Percentiles rank a stretch among this genome's conserved stretches.
Evolutionary conservation across 30 jellyfish, hydroid and myxozoan genomes (phyloP).

Genomic region (Calvadosia cruxmelitensis): DNA sequence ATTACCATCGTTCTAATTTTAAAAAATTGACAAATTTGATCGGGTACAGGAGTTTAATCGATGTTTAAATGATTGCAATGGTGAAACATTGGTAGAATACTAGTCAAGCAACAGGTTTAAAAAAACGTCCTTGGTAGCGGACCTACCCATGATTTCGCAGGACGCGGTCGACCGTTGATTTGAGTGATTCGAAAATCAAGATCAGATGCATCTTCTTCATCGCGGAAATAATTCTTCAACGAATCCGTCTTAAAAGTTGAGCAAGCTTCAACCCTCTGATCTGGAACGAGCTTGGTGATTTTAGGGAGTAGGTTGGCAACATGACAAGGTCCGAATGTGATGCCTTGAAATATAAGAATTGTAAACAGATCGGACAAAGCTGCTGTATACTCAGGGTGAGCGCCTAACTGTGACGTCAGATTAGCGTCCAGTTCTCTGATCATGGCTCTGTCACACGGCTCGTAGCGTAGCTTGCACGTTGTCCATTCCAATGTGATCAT

Average conservation of each 20-base stretch:
- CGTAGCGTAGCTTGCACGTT: slow-evolving; percentile 33
- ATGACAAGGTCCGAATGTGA: slow-evolving; percentile 48
- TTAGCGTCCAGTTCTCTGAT: slow-evolving; percentile 2
- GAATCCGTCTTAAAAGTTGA: slow-evolving; percentile 40
- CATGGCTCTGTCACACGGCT: slow-evolving; percentile 47
- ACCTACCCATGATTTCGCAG: slow-evolving; percentile 50
- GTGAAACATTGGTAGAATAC: no score
- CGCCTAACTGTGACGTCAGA: slow-evolving; percentile 12
- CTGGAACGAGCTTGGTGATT: slow-evolving; percentile 25
- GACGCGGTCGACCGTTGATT: slow-evolving; percentile 42
- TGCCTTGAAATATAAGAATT: neutral
- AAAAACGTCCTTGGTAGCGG: no score
- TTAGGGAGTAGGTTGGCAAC: slow-evolving; percentile 42
- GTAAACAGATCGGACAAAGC: slow-evolving; percentile 5
- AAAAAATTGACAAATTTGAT: no score
- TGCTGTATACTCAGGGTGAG: neutral
- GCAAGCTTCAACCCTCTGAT: slow-evolving; percentile 32
- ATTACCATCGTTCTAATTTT: no score
- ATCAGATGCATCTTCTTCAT: slow-evolving; percentile 52
- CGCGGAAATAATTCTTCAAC: slow-evolving; percentile 43
- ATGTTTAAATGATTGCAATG: no score
- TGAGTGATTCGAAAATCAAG: slow-evolving; percentile 26
- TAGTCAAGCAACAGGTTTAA: no score
- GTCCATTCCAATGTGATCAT: slow-evolving; percentile 19
- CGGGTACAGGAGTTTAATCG: no score